Percentiles rank a stretch among this genome's conserved stretches.
Evolutionary conservation across 2,113 vertebrate species (phyloP).

Genomic region (Excalfactoria chinensis): DNA sequence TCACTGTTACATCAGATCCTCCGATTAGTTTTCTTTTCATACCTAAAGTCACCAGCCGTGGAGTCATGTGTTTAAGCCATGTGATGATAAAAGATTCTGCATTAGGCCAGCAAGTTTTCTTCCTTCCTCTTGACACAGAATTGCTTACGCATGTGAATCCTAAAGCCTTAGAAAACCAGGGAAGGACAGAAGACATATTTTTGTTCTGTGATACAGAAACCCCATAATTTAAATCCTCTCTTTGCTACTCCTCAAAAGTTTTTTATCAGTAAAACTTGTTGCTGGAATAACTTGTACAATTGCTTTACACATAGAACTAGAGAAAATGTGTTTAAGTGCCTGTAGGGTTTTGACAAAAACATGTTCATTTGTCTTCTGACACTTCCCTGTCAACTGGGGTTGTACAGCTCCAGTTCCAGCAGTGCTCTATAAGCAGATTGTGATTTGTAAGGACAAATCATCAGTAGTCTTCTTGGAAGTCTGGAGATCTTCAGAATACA

Average conservation of each 20-base stretch:
- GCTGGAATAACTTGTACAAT: background rate
- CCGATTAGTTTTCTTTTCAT: background rate
- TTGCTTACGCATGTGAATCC: background rate
- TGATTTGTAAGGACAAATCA: background rate
- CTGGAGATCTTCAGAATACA: background rate
- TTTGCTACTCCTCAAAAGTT: background rate
- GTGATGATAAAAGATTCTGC: background rate
- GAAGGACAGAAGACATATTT: background rate
- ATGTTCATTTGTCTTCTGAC: background rate
- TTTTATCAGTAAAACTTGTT: background rate
- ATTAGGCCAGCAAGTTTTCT: background rate
- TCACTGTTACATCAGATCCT: background rate
- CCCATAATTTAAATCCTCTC: background rate
- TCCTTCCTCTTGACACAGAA: constrained; percentile 10
- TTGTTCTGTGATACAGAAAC: background rate
- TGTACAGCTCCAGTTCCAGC: background rate
- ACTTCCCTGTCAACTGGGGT: background rate
- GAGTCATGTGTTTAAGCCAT: background rate
- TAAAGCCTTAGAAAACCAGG: background rate
- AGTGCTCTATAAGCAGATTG: background rate
- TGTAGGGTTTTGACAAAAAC: background rate
- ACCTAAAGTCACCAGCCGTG: background rate
- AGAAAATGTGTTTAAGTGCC: background rate
- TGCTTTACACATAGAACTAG: background rate
- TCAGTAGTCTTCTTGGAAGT: background rate